Percentiles rank a stretch among this genome's conserved stretches.
These are phyloP conservation scores for Meghimatium bilineatum DNA, from an alignment of 2,888 invertebrate species.

Conservation along the genomic window DNA sequence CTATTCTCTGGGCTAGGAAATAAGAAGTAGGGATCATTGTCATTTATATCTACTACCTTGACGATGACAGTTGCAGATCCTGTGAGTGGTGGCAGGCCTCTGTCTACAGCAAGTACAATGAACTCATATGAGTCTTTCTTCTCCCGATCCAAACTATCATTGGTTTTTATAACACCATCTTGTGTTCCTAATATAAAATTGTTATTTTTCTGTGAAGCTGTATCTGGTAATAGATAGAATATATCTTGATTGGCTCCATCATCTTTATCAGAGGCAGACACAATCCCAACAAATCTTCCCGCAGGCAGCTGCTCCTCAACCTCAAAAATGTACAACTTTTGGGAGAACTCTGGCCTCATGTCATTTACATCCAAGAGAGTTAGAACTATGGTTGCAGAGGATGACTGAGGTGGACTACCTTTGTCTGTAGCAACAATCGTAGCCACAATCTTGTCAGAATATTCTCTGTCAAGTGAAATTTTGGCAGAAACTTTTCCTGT, in stretches of 20 bases:
- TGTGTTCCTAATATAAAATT: slow-evolving; percentile 42
- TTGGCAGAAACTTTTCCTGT: slow-evolving; percentile 91
- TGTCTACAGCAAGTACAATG: slow-evolving; percentile 46
- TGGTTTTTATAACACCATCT: slow-evolving; percentile 50
- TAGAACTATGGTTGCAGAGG: slow-evolving; percentile 93
- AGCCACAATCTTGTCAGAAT: slow-evolving; percentile 81
- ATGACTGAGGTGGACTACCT: slow-evolving; percentile 81
- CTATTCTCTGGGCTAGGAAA: slow-evolving; percentile 57
- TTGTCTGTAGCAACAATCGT: slow-evolving; percentile 91
- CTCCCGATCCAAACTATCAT: slow-evolving; percentile 47
- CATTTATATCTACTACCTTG: slow-evolving; percentile 50
- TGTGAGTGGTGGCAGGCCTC: slow-evolving; percentile 47
- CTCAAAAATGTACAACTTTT: slow-evolving; percentile 60
- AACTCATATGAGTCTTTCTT: slow-evolving; percentile 30
- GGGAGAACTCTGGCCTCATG: slow-evolving; percentile 84
- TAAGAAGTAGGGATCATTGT: slow-evolving; percentile 51
- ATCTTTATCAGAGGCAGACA: slow-evolving; percentile 64
- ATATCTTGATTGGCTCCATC: slow-evolving; percentile 48
- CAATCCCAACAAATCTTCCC: slow-evolving; percentile 66
- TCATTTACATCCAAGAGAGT: slow-evolving; percentile 97
- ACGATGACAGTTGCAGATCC: slow-evolving; percentile 48
- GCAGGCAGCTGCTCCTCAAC: slow-evolving; percentile 78
- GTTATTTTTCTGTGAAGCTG: neutral
- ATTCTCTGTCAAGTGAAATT: slow-evolving; percentile 89
- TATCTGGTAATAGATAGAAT: slow-evolving; percentile 17